Evolutionary conservation across 2,888 invertebrate species (phyloP).

Genomic region (Rhabditoides inermis): DNA sequence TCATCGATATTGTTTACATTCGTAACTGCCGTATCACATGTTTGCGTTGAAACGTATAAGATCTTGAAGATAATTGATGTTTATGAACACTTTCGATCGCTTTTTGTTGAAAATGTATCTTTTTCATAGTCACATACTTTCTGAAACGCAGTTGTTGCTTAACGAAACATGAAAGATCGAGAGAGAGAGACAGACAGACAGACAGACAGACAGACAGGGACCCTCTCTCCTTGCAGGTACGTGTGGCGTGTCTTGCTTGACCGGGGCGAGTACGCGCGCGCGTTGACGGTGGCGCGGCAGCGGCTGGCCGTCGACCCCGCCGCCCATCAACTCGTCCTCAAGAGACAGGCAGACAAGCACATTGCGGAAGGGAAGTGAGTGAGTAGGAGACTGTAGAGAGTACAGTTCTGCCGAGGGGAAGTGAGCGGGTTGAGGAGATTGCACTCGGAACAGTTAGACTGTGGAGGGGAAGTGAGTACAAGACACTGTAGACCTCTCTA

Average conservation of each 20-base stretch:
- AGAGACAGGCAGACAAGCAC: conserved; percentile 44
- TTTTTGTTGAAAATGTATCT: not conserved
- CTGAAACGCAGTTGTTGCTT: not conserved
- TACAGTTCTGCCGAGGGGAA: no score
- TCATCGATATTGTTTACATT: no score
- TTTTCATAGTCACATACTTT: not conserved
- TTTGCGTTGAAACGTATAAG: no score
- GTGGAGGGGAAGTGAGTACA: no score
- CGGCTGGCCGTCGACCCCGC: conserved; percentile 28
- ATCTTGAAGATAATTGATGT: no score
- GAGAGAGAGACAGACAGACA: no score
- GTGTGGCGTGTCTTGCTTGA: conserved; percentile 48
- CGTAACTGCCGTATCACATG: no score
- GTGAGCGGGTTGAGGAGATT: no score
- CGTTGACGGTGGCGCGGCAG: conserved; percentile 24
- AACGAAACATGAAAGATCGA: not conserved
- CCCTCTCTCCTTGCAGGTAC: conserved; percentile 18
- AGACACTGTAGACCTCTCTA: no score
- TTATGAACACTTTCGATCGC: not conserved
- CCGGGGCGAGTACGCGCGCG: conserved; percentile 37
- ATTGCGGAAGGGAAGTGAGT: conserved; percentile 43
- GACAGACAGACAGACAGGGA: not conserved
- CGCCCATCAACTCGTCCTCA: conserved; percentile 42
- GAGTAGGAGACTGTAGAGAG: no score
- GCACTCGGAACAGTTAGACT: no score